Percentiles rank a stretch among this genome's conserved stretches.
phyloP scores from a whole-genome alignment of 2,113 vertebrate genomes.

The Xiphorhynchus elegans region DNA sequence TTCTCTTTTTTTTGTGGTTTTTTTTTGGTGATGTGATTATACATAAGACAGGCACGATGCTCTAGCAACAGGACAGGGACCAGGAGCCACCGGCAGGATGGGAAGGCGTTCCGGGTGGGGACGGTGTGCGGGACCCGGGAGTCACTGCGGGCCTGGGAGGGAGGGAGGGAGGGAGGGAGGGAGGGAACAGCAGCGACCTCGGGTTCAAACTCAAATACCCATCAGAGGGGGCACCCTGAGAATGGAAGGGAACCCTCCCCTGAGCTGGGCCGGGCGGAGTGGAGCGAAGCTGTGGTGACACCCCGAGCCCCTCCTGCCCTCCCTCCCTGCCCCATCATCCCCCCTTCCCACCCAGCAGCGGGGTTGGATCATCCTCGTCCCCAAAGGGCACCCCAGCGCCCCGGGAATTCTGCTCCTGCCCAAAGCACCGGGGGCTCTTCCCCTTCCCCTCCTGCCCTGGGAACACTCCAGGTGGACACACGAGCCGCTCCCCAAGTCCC shows the following conservation, averaged over 20 bases:
- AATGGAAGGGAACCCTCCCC: not conserved
- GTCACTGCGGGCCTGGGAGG: too few relatives aligned
- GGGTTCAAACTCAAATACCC: not conserved
- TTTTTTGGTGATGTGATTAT: slow-evolving; percentile 76
- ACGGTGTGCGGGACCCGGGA: not conserved
- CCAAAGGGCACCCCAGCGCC: rapidly evolving
- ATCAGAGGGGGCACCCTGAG: not conserved
- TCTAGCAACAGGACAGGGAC: slow-evolving; percentile 64
- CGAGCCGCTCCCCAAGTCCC: not conserved
- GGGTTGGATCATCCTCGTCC: not conserved
- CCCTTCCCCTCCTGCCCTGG: not conserved
- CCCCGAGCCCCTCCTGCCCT: not conserved
- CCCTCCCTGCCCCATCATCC: too few relatives aligned
- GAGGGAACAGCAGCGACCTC: not conserved
- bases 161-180: too few relatives aligned
- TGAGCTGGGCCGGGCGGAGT: not conserved
- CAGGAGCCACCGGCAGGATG: slow-evolving; percentile 19
- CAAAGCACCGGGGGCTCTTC: rapidly evolving
- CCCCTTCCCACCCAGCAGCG: not conserved
- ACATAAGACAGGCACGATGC: slow-evolving; percentile 75
- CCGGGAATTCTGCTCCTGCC: not conserved
- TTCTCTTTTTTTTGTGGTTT: not conserved
- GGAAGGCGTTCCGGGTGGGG: not conserved
- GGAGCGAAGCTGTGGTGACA: slow-evolving; percentile 29
- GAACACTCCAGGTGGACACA: rapidly evolving